phyloP scores from a whole-genome alignment of 2,888 invertebrate genomes.

The Eledone cirrhosa region DNA sequence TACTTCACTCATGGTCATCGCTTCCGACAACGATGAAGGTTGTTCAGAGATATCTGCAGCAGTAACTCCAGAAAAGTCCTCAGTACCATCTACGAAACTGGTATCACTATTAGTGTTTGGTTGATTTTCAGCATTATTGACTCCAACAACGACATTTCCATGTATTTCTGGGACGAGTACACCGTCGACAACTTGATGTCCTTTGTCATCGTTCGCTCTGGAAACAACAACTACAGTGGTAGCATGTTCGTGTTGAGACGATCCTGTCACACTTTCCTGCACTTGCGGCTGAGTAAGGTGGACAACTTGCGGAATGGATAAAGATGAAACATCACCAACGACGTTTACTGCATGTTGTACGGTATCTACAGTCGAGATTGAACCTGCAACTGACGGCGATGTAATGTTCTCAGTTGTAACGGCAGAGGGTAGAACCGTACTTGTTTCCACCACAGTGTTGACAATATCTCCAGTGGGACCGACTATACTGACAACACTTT shows the following conservation, averaged over 20 bases:
- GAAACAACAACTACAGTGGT: constrained; percentile 8
- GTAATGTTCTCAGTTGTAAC: not conserved
- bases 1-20: not conserved
- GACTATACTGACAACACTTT: constrained; percentile 20
- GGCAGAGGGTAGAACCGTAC: not conserved
- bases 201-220: too few relatives aligned
- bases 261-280: not conserved
- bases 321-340: constrained; percentile 3
- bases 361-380: not conserved
- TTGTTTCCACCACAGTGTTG: constrained; percentile 14
- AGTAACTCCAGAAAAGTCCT: not conserved
- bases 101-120: not conserved
- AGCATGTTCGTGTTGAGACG: constrained; percentile 1
- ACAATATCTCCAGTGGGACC: constrained; percentile 19
- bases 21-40: not conserved
- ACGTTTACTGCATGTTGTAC: not conserved
- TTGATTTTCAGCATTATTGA: not conserved
- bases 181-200: constrained; percentile 1
- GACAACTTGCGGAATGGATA: constrained; percentile 18
- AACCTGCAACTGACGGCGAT: not conserved
- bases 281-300: constrained; percentile 4
- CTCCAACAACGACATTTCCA: too few relatives aligned
- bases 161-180: not conserved
- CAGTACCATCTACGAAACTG: constrained; percentile 9
- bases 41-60: not conserved